These are phyloP conservation scores for Littorina saxatilis DNA, from an alignment of 1,140 invertebrate species.

Conservation along the genomic window DNA sequence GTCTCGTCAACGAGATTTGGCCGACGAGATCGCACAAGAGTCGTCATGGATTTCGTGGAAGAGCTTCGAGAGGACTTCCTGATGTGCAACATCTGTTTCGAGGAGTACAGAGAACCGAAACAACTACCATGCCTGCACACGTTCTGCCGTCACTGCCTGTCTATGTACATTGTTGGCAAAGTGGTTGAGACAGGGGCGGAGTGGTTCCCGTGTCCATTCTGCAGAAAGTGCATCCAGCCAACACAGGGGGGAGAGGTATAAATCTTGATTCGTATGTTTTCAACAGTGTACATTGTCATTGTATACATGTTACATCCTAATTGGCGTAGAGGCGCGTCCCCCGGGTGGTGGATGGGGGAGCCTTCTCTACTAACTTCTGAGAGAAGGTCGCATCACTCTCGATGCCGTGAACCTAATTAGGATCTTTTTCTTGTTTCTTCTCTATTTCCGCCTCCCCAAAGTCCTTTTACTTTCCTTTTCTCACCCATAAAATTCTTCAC, in stretches of 20 bases:
- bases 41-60: slow-evolving; percentile 57
- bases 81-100: slow-evolving; percentile 55
- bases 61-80: slow-evolving; percentile 60
- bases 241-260: slow-evolving; percentile 15
- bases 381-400: too few relatives aligned
- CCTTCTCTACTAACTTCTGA: too few relatives aligned
- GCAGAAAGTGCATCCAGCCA: slow-evolving; percentile 32
- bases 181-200: slow-evolving; percentile 7
- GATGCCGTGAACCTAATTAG: too few relatives aligned
- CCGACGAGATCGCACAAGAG: too few relatives aligned
- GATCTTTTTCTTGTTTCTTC: too few relatives aligned
- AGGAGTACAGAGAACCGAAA: slow-evolving; percentile 51
- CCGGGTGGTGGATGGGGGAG: too few relatives aligned
- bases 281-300: not conserved
- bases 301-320: too few relatives aligned
- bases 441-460: too few relatives aligned
- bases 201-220: slow-evolving; percentile 45
- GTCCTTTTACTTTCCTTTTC: too few relatives aligned
- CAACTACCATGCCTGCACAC: slow-evolving; percentile 56
- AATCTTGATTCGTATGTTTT: not conserved
- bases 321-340: too few relatives aligned
- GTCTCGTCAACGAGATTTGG: too few relatives aligned
- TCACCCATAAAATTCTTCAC: too few relatives aligned
- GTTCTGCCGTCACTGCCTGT: slow-evolving; percentile 52
- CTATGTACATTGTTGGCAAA: slow-evolving; percentile 45